Percentiles rank a stretch among this genome's conserved stretches.
Evolutionary conservation across 2,888 invertebrate genomes (phyloP).

Genomic region (Drosophila tanythrix): DNA sequence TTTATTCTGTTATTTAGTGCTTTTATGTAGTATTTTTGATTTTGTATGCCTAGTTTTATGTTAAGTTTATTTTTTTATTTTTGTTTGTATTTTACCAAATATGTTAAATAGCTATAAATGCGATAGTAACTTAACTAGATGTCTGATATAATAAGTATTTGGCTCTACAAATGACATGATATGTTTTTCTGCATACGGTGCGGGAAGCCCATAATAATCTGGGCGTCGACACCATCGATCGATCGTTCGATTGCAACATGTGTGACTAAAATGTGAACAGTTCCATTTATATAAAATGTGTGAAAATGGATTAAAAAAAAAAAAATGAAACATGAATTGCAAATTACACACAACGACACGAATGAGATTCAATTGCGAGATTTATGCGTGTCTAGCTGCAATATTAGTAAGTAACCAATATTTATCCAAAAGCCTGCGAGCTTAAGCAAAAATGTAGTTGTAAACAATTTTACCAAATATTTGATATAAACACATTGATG

Average conservation of each 20-base stretch:
- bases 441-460: background rate
- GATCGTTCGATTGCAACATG: slow-evolving; percentile 20
- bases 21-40: background rate
- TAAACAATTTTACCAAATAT: slow-evolving; percentile 1
- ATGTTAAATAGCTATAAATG: slow-evolving; percentile 13
- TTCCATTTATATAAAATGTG: slow-evolving; percentile 59
- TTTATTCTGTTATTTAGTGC: slow-evolving; percentile 1
- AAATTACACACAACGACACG: slow-evolving; percentile 45
- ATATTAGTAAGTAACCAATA: slow-evolving; percentile 3
- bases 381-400: background rate
- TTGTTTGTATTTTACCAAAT: slow-evolving; percentile 32
- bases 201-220: slow-evolving; percentile 70
- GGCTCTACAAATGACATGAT: slow-evolving; percentile 38
- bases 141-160: slow-evolving; percentile 27
- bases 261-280: slow-evolving; percentile 18
- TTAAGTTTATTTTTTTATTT: slow-evolving; percentile 3
- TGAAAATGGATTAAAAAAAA: slow-evolving; percentile 58
- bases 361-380: slow-evolving; percentile 1
- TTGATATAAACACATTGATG: background rate
- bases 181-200: slow-evolving; percentile 44
- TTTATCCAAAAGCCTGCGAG: background rate
- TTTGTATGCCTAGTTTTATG: slow-evolving; percentile 3
- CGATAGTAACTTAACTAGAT: slow-evolving; percentile 15
- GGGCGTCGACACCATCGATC: slow-evolving; percentile 6
- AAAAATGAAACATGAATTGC: slow-evolving; percentile 24